phyloP scores from a whole-genome alignment of 37 sponge, comb jelly and placozoan genomes.

The Spongilla lacustris region DNA sequence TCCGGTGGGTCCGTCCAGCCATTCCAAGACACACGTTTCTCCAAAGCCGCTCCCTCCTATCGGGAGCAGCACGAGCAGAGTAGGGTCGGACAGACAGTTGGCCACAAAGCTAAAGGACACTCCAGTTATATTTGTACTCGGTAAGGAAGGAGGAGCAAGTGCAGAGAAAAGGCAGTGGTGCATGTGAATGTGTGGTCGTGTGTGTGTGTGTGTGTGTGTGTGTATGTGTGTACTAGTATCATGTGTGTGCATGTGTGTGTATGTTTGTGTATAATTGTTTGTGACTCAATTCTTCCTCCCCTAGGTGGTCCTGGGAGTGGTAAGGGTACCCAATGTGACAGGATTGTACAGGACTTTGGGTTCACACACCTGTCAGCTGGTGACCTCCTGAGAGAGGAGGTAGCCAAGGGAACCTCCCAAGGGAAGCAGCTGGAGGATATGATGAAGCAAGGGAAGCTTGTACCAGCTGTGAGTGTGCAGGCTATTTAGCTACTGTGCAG shows the following conservation, averaged over 20 bases:
- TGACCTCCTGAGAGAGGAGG: conserved; percentile 86
- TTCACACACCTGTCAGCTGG: conserved; percentile 85
- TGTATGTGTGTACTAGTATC: too few relatives aligned
- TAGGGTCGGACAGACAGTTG: background rate
- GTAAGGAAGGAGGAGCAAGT: background rate
- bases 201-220: too few relatives aligned
- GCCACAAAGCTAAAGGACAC: background rate
- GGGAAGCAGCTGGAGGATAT: conserved; percentile 70
- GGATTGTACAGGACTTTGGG: conserved; percentile 64
- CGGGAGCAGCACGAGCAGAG: background rate
- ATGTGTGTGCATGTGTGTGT: too few relatives aligned
- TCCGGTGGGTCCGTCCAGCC: background rate
- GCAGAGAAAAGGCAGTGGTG: too few relatives aligned
- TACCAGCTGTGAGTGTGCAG: conserved; percentile 60
- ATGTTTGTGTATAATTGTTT: too few relatives aligned
- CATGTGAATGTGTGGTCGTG: too few relatives aligned
- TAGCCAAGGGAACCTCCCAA: conserved; percentile 64
- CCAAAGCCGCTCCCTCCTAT: background rate
- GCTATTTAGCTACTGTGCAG: too few relatives aligned
- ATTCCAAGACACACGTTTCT: background rate
- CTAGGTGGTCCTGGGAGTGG: conserved; percentile 91
- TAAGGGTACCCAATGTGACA: conserved; percentile 86
- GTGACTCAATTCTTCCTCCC: background rate
- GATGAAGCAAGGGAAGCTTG: conserved; percentile 82
- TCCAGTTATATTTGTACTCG: background rate